Percentiles rank a stretch among this genome's conserved stretches.
Evolutionary conservation across 1,140 invertebrate genomes (phyloP).

Genomic region (Papilio xuthus): DNA sequence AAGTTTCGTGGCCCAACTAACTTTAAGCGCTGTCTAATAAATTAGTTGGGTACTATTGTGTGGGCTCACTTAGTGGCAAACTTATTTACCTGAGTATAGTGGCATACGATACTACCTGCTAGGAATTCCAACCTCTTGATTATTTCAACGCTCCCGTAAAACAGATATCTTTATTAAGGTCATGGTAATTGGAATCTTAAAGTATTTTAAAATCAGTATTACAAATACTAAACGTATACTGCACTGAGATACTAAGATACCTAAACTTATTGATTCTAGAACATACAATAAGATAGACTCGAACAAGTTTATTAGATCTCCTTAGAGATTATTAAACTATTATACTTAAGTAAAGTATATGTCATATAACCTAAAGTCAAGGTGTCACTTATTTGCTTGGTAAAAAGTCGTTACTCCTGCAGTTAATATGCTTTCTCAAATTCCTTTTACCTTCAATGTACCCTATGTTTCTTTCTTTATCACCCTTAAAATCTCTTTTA

Average conservation of each 20-base stretch:
- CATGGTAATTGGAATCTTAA: constrained; percentile 3
- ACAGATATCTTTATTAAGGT: constrained; percentile 24
- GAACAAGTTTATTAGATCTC: too few relatives aligned
- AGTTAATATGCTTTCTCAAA: too few relatives aligned
- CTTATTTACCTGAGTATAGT: constrained; percentile 69
- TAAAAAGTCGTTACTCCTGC: too few relatives aligned
- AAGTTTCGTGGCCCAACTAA: constrained; percentile 45
- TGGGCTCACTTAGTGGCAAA: constrained; percentile 67
- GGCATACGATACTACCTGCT: constrained; percentile 46
- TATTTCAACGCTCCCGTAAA: constrained; percentile 1
- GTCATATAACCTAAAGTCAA: too few relatives aligned
- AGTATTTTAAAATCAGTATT: neutral
- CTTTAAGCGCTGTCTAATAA: constrained; percentile 69
- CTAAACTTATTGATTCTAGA: too few relatives aligned
- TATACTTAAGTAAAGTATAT: too few relatives aligned
- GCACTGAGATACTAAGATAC: too few relatives aligned
- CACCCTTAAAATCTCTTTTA: too few relatives aligned
- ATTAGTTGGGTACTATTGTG: constrained; percentile 67
- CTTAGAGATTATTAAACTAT: too few relatives aligned
- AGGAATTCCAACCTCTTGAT: constrained; percentile 49
- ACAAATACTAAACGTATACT: neutral
- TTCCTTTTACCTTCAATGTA: neutral
- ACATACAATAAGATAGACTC: too few relatives aligned
- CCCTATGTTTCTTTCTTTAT: neutral
- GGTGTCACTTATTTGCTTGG: too few relatives aligned